Evolutionary conservation across 2,888 invertebrate genomes (phyloP), one percentile per base, ranked within the genome.

Genomic region (Polyommatus icarus): DNA sequence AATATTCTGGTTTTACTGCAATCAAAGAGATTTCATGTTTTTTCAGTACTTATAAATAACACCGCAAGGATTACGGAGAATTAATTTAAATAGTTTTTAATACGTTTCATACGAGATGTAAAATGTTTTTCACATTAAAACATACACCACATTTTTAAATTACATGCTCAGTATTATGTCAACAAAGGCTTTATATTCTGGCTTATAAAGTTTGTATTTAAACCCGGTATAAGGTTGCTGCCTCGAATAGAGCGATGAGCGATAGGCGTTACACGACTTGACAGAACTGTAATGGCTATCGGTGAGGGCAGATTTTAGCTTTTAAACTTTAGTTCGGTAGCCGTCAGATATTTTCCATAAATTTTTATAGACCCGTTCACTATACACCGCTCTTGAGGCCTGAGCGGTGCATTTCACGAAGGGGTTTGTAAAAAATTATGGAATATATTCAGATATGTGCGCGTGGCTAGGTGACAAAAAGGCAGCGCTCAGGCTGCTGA

Each of bases 101-200:
- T 61, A 24, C 12, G 20, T 61, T 61, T 61, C 61, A 24, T 61
- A 29, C 1, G 29, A 67, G 29, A 29, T 67, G 67, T 29, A 67
- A 67, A 72, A 40, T 72, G 20, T 72, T 72, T 40, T 40, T 72
- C 32, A 15, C 32, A 72, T 72, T 72, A 72, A 40, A 72, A 40
- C 72, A 40, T 72, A 71, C 40, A 24, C 67, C 61, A 61, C 46
- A 72, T 72, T 29, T 40, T 73, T 24, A 46, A 46, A 73, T 46
- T 46, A 46, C 46, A 46, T 18, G n/a, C 46, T 46, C 15, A 50
- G 67, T 40, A 76, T 67, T 57, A 71, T 78, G 76, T 73, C 72
- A 76, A 77, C 46, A 50, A 50, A 24, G 20, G 73, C 73, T 73
- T 73, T 46, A 73, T 46, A 73, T 73, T 50, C 46, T 20, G 46